phyloP scores from a whole-genome alignment of 2,888 invertebrate genomes.

The Dasypolia templi region DNA sequence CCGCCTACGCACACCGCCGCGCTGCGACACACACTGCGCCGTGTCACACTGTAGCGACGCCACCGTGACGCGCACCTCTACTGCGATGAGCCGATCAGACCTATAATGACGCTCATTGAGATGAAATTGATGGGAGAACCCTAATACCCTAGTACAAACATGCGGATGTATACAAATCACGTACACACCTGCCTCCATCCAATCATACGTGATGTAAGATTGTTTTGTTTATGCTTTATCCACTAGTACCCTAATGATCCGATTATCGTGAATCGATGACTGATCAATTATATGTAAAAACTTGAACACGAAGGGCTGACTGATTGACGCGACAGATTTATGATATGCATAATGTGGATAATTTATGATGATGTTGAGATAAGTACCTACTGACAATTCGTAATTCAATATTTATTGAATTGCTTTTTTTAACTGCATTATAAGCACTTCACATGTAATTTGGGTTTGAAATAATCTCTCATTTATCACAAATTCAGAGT shows the following conservation, averaged over 20 bases:
- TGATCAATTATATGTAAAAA: conserved; percentile 45
- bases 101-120: conserved; percentile 73
- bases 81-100: conserved; percentile 70
- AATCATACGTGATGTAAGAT: conserved; percentile 59
- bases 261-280: conserved; percentile 40
- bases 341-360: conserved; percentile 51
- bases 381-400: conserved; percentile 32
- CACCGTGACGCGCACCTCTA: conserved; percentile 63
- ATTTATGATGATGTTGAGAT: conserved; percentile 50
- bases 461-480: conserved; percentile 26
- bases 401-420: conserved; percentile 46
- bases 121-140: conserved; percentile 76
- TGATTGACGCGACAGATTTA: conserved; percentile 61
- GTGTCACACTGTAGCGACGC: conserved; percentile 61
- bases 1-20: conserved; percentile 79
- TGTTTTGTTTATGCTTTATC: conserved; percentile 35
- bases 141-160: conserved; percentile 68
- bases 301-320: conserved; percentile 37
- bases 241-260: conserved; percentile 38
- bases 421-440: conserved; percentile 24
- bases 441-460: conserved; percentile 30
- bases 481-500: conserved; percentile 18
- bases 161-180: conserved; percentile 70
- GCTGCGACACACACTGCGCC: conserved; percentile 70
- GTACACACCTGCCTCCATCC: conserved; percentile 63